Percentiles rank a stretch among this genome's conserved stretches.
Conservation (phyloP, 2,888 invertebrate species). For the Catocala nupta region DNA sequence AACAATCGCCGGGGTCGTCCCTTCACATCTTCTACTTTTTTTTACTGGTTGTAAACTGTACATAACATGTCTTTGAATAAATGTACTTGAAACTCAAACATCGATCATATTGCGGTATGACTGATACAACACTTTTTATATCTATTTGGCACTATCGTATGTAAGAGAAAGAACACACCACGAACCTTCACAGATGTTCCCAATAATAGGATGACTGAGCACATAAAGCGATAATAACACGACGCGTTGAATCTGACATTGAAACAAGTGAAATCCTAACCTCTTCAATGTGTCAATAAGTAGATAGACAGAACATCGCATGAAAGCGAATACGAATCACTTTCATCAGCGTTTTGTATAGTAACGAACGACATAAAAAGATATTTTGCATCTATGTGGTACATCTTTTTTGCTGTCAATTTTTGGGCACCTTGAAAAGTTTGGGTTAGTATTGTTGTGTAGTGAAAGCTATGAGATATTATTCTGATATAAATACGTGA, state of each 20-base stretch:
- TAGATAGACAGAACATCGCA: conserved; percentile 37
- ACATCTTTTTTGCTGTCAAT: conserved; percentile 74
- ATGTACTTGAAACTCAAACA: too few relatives aligned
- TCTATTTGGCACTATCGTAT: not conserved
- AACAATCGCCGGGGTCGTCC: too few relatives aligned
- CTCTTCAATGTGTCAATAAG: conserved; percentile 59
- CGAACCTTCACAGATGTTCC: conserved; percentile 30
- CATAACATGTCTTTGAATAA: too few relatives aligned
- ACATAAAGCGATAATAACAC: conserved; percentile 33
- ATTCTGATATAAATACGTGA: too few relatives aligned
- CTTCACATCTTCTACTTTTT: too few relatives aligned
- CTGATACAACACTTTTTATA: not conserved
- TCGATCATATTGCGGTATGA: too few relatives aligned
- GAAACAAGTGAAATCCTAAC: conserved; percentile 70
- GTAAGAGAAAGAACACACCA: conserved; percentile 1
- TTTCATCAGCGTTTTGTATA: conserved; percentile 77
- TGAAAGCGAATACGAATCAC: conserved; percentile 81
- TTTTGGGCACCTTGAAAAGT: conserved; percentile 68
- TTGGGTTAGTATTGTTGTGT: conserved; percentile 42
- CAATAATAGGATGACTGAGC: conserved; percentile 43
- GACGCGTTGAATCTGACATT: conserved; percentile 60
- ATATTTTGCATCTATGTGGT: conserved; percentile 83
- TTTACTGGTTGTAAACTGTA: too few relatives aligned
- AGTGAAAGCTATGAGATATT: conserved; percentile 49
- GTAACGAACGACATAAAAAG: conserved; percentile 79